Evolutionary conservation across 2,888 invertebrate species (phyloP), one percentile per base, ranked within the genome.

Genomic region (Steinernema carpocapsae): DNA sequence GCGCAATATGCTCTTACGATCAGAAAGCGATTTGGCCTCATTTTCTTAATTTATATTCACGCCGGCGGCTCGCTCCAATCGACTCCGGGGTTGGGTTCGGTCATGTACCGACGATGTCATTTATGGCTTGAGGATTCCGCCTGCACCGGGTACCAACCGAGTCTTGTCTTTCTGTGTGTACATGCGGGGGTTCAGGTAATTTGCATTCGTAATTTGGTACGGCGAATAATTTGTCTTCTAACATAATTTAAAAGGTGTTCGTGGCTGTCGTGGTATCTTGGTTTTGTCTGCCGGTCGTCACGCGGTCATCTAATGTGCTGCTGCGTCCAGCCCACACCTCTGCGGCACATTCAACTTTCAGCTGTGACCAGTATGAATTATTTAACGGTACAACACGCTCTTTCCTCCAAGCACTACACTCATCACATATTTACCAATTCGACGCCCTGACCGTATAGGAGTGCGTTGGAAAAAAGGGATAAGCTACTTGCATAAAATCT

Each of bases 1-100:
- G n/a, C 17, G 6, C 56, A 56, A 56, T 56, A 56, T 24, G 56
- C 56, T 19, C 56, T 6, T 26, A 6, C 56, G 56, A 56, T 56
- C 56, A 22, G 56, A 56, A 56, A 56, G 56, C 56, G 56, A 56
- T 56, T 56, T 56, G 56, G 56, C 56, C 56, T 56, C 56, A 56
- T 56, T 56, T 56, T 26, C 24, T 56, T 56, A 56, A 56, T 56
- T 56, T 56, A 56, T 56, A 56, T 56, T 14, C 56, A 56, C 56
- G 26, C 26, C 56, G 56, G 22, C n/a, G n/a, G 43, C 26, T 17
- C 26, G 26, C 26, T 26, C 56, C 12, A 56, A 12, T 56, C 19
- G 14, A 19, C 19, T 51, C 12, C 51, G 51, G 19, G 51, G 10
- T 7, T 19, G n/a, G 26, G 48, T 48, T 26, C 7, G 6, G 10